phyloP scores from a whole-genome alignment of 2,113 vertebrate genomes.

The Bos indicus region DNA sequence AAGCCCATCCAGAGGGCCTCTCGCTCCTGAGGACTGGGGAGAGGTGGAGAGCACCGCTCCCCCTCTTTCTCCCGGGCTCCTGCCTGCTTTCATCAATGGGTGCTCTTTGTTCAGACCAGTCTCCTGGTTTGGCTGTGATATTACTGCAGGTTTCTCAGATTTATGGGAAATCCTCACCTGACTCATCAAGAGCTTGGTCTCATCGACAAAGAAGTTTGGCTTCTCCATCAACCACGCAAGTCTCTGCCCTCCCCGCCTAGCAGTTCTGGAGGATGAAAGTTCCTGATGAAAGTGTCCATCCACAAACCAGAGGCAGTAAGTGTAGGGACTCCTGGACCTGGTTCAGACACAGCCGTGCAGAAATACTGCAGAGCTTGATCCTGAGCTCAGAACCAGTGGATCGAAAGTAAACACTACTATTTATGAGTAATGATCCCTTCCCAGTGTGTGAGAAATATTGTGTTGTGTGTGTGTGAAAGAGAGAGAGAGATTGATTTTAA shows the following conservation, averaged over 20 bases:
- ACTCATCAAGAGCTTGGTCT: conserved; percentile 70
- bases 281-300: not conserved
- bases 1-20: not conserved
- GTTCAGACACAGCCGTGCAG: conserved; percentile 69
- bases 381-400: conserved; percentile 36
- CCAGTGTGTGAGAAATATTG: not conserved
- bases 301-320: conserved; percentile 78
- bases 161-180: conserved; percentile 79
- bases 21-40: not conserved
- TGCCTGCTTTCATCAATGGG: not conserved
- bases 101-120: not conserved
- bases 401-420: not conserved
- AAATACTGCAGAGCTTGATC: conserved; percentile 66
- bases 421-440: not conserved
- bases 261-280: conserved; percentile 78
- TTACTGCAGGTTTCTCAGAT: conserved; percentile 58
- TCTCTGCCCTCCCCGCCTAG: rapidly evolving
- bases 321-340: conserved; percentile 11
- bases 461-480: not conserved
- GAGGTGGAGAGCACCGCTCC: not conserved
- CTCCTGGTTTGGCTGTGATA: not conserved
- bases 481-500: not conserved
- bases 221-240: conserved; percentile 70
- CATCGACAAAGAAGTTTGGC: conserved; percentile 52
- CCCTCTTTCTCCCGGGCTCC: not conserved